Percentiles rank a stretch among this genome's conserved stretches.
Conservation (phyloP, 2,113 vertebrate genomes). For the Ranitomeya imitator region DNA sequence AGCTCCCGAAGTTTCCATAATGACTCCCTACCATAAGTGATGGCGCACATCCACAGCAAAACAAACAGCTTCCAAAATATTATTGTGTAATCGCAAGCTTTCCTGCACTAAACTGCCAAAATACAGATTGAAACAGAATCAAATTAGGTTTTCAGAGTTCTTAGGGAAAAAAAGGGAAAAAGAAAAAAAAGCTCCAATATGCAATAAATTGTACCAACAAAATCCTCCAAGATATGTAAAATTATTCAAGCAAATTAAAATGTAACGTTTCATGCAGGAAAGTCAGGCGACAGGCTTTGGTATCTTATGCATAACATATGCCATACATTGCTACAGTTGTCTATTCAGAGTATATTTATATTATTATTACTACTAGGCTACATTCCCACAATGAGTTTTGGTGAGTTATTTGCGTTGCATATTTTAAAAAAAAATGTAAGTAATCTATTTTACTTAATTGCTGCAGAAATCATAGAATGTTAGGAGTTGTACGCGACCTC, state of each 20-base stretch:
- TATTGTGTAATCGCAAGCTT: constrained; percentile 44
- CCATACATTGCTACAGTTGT: background rate
- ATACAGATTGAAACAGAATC: constrained; percentile 44
- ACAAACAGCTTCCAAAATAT: constrained; percentile 10
- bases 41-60: constrained; percentile 29
- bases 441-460: no score
- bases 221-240: background rate
- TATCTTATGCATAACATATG: background rate
- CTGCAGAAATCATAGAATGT: no score
- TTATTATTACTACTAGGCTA: no score
- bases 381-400: no score
- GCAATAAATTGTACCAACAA: constrained; percentile 11
- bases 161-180: background rate
- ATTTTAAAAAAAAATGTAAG: no score
- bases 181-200: background rate
- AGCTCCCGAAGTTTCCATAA: background rate
- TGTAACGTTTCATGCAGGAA: background rate
- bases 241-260: background rate
- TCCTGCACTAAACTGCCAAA: constrained; percentile 34
- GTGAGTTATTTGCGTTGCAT: no score
- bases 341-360: background rate
- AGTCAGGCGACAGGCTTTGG: background rate
- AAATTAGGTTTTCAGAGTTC: constrained; percentile 30
- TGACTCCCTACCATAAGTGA: background rate
- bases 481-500: no score